Conservation (phyloP, 2,888 invertebrate genomes). For the Cosmia pyralina region DNA sequence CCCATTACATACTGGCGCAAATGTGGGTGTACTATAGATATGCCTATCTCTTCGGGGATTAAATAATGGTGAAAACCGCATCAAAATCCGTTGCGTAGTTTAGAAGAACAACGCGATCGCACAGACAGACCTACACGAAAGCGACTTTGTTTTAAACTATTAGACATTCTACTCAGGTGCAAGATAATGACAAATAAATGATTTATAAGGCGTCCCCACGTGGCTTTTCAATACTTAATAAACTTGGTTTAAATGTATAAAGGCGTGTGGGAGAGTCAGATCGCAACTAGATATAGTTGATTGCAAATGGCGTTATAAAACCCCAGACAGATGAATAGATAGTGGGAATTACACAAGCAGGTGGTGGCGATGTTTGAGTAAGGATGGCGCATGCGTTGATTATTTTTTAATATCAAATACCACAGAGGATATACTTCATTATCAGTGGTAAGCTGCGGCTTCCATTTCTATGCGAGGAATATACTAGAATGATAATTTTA, state of each 20-base stretch:
- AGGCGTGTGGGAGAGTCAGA: constrained; percentile 52
- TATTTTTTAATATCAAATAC: constrained; percentile 9
- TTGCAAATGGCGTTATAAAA: constrained; percentile 59
- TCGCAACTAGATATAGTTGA: constrained; percentile 51
- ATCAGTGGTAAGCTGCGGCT: too few relatives aligned
- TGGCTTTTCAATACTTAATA: constrained; percentile 48
- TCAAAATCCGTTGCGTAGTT: neutral
- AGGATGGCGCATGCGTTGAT: constrained; percentile 17
- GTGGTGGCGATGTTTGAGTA: neutral
- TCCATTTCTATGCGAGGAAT: too few relatives aligned
- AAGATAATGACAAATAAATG: constrained; percentile 53
- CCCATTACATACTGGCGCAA: too few relatives aligned
- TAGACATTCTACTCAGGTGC: constrained; percentile 53
- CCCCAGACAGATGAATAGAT: constrained; percentile 57
- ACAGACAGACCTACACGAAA: neutral
- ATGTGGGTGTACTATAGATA: too few relatives aligned
- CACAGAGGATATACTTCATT: too few relatives aligned
- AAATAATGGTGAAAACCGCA: neutral
- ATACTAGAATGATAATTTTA: too few relatives aligned
- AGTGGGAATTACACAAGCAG: constrained; percentile 53
- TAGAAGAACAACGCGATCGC: neutral
- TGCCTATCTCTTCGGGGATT: too few relatives aligned
- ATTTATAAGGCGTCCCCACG: constrained; percentile 54
- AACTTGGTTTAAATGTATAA: constrained; percentile 31
- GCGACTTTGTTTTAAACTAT: neutral